phyloP scores from a whole-genome alignment of 2,797 vertebrate species.

The Pyrocephalus nanus region DNA sequence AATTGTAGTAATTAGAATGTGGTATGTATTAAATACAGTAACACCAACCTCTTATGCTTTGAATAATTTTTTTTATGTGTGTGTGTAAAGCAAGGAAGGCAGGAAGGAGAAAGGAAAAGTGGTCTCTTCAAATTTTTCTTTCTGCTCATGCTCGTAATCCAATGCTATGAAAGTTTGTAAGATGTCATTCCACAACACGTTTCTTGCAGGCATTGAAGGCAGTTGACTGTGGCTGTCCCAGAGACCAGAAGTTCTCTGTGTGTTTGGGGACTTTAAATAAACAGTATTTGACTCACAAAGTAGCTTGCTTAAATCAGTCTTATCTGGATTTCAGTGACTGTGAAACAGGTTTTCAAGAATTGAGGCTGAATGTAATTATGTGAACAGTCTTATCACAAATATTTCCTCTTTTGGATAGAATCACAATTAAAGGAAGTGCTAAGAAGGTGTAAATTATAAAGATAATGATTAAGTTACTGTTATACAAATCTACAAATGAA shows the following conservation, averaged over 20 bases:
- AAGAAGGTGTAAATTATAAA: background rate
- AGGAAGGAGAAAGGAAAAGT: background rate
- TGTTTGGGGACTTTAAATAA: background rate
- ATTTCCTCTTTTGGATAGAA: background rate
- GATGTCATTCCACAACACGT: background rate
- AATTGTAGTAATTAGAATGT: conserved; percentile 4
- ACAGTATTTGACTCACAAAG: background rate
- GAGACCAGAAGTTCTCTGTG: background rate
- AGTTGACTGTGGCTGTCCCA: background rate
- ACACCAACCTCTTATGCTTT: background rate
- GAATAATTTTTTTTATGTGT: background rate
- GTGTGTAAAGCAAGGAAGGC: background rate
- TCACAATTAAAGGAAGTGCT: background rate
- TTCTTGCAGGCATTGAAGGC: background rate
- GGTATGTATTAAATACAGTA: background rate
- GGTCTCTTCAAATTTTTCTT: background rate
- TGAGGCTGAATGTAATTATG: background rate
- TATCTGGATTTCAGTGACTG: background rate
- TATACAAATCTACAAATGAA: background rate
- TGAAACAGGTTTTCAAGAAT: background rate
- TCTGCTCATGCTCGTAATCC: background rate
- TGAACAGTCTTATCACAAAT: background rate
- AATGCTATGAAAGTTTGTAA: background rate
- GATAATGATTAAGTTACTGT: background rate
- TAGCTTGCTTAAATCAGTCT: background rate